Conservation (phyloP, 2,797 vertebrate species). For the Aratinga solstitialis region DNA sequence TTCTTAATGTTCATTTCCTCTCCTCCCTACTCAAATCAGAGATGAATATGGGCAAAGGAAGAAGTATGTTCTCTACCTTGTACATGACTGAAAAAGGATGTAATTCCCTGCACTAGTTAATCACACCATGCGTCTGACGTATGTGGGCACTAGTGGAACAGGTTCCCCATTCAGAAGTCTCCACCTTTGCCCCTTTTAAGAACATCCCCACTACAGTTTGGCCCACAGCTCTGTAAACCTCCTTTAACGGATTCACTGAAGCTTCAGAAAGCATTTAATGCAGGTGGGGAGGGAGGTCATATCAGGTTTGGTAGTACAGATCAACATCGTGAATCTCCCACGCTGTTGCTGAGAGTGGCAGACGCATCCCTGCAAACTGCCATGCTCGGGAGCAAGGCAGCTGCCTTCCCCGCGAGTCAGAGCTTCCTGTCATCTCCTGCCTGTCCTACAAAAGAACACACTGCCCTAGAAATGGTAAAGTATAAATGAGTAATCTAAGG, state of each 20-base stretch:
- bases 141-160: neutral
- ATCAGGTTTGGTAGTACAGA: neutral
- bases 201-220: neutral
- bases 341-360: neutral
- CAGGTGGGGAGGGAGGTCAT: neutral
- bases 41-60: neutral
- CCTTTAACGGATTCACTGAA: neutral
- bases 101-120: neutral
- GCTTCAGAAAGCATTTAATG: neutral
- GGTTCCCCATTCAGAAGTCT: neutral
- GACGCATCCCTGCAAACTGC: neutral
- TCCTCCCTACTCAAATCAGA: neutral
- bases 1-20: neutral
- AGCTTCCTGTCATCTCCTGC: neutral
- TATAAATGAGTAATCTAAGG: neutral
- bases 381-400: fast-evolving
- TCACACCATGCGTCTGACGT: neutral
- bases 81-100: neutral
- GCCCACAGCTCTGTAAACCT: neutral
- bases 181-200: neutral
- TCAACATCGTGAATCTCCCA: neutral
- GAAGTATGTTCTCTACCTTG: neutral
- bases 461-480: slow-evolving; percentile 20
- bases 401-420: neutral
- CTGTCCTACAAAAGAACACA: slow-evolving; percentile 3